Evolutionary conservation across 2,888 invertebrate species (phyloP).

Genomic region (Seira sanloemensis): DNA sequence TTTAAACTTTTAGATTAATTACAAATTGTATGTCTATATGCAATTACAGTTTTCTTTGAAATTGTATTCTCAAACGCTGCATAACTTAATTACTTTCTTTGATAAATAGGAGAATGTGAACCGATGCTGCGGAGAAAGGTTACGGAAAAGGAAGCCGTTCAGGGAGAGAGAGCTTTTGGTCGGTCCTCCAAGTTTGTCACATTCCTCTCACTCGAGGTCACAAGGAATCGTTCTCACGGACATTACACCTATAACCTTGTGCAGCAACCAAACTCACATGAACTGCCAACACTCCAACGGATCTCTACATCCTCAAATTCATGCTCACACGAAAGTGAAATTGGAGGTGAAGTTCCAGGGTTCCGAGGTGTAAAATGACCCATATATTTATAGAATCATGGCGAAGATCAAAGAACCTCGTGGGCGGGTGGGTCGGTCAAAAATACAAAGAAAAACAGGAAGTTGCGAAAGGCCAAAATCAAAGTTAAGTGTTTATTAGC

Average conservation of each 20-base stretch:
- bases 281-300: conserved; percentile 37
- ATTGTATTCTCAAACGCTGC: not conserved
- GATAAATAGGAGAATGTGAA: conserved; percentile 67
- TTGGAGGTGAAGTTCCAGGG: conserved; percentile 43
- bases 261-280: conserved; percentile 37
- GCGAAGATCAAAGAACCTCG: too few relatives aligned
- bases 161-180: conserved; percentile 51
- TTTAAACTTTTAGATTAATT: not conserved
- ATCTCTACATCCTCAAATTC: not conserved
- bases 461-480: too few relatives aligned
- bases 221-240: conserved; percentile 67
- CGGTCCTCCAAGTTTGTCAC: conserved; percentile 46
- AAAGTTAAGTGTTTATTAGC: too few relatives aligned
- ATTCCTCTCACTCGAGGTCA: conserved; percentile 66
- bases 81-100: not conserved
- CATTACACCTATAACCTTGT: conserved; percentile 58
- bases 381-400: too few relatives aligned
- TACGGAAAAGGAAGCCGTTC: conserved; percentile 30
- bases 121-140: conserved; percentile 67
- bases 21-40: too few relatives aligned
- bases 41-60: too few relatives aligned
- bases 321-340: conserved; percentile 47
- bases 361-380: conserved; percentile 36
- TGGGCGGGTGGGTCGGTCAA: too few relatives aligned
- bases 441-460: too few relatives aligned